phyloP scores from a whole-genome alignment of 1,140 invertebrate species.

The Drosophila tristis region DNA sequence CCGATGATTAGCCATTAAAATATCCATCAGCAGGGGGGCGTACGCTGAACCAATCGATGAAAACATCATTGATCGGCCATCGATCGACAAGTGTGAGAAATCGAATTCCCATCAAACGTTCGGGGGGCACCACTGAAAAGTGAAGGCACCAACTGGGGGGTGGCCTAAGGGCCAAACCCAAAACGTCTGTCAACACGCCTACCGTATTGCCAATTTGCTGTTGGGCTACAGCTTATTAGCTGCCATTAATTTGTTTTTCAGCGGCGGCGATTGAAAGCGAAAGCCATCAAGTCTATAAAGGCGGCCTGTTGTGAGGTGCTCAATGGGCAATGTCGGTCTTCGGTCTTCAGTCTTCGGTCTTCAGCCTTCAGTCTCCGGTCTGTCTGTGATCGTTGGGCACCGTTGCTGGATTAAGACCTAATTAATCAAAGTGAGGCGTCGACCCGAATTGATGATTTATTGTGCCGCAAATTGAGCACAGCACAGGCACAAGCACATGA shows the following conservation, averaged over 20 bases:
- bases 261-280: constrained; percentile 60
- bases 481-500: constrained; percentile 5
- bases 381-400: constrained; percentile 24
- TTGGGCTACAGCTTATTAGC: constrained; percentile 51
- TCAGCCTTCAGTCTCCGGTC: background rate
- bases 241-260: constrained; percentile 43
- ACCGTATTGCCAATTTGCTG: constrained; percentile 42
- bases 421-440: constrained; percentile 56
- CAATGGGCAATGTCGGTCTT: constrained; percentile 20
- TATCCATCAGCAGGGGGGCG: constrained; percentile 51
- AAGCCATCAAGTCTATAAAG: constrained; percentile 56
- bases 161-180: constrained; percentile 20
- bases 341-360: no score
- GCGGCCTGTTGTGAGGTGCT: constrained; percentile 29
- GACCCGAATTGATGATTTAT: constrained; percentile 47
- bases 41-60: constrained; percentile 42
- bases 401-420: constrained; percentile 47
- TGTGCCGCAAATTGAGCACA: constrained; percentile 31
- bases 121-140: constrained; percentile 30
- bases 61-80: constrained; percentile 61
- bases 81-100: constrained; percentile 78
- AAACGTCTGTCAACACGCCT: constrained; percentile 57
- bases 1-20: constrained; percentile 57
- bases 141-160: constrained; percentile 45
- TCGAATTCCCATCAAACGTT: constrained; percentile 59